Base-by-base conservation (phyloP, 2,113 vertebrate species). In the Cyanistes caeruleus region DNA sequence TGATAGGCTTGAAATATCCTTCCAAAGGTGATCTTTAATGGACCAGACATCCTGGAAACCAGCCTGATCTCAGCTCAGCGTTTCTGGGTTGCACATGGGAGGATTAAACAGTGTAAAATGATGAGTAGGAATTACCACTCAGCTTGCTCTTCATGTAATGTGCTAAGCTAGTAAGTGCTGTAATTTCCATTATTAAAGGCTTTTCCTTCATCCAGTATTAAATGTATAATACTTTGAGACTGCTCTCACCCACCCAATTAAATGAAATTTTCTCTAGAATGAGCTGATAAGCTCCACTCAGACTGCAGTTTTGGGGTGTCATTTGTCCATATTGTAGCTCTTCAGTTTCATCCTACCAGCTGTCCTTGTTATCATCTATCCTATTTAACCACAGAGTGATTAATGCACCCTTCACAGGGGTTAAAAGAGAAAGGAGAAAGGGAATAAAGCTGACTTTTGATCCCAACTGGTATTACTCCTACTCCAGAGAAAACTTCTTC, bases 161-260 rank as follows among this genome's bases (percentile, higher is more conserved):
- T n/a, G 27, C 30, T 85, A 63, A 74, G 43, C 20, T 84, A 86
- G 33, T 65, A 87, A 91, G 21, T 73, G 15, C 39, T 35, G 23
- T 53, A 72, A 62, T 87, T 96, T 91, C 67, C 44, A 89, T 87
- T 87, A 75, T 73, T 75, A 84, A 92, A 93, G 27, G 16, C 4
- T 84, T 80, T 86, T 62, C 13, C 48, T 93, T 94, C 59, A 75
- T 56, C 39, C 22, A 48, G 30, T 41, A 84, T 77, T 90, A 88
- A 77, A 88, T 33, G 33, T 33, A 74, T 85, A 74, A 84, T 39
- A 22, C 43, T 88, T 67, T 90, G 79, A 95, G n/a, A 84, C 39
- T 44, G 35, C 58, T 94, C 44, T 94, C 24, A 70, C 27, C 62
- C 10, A 41, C 13, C 35, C 35, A 91, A 84, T 96, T 86, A 88